Conservation (phyloP, 2,113 vertebrate genomes). For the Dissostichus mawsoni region DNA sequence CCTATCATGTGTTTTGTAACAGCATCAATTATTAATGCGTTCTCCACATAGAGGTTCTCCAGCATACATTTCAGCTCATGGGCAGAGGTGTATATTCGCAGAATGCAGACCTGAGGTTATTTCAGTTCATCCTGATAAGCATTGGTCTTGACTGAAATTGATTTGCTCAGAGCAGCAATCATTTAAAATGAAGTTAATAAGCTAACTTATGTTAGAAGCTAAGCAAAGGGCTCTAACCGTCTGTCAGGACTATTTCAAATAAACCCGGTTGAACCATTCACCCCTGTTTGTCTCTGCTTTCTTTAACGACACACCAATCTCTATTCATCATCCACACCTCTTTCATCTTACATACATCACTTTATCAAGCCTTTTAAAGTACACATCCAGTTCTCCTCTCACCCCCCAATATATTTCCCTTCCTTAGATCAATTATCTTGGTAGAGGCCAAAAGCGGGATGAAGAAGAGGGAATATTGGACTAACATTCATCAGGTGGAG, state of each 20-base stretch:
- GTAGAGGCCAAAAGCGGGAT: slow-evolving; percentile 1
- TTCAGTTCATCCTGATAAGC: slow-evolving; percentile 38
- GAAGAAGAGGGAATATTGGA: background rate
- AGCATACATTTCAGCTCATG: slow-evolving; percentile 64
- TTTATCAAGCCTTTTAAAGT: background rate
- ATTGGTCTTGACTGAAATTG: slow-evolving; percentile 48
- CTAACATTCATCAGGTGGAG: background rate
- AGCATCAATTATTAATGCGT: slow-evolving; percentile 62
- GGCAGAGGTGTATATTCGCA: slow-evolving; percentile 52
- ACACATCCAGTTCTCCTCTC: background rate
- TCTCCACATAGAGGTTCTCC: slow-evolving; percentile 9
- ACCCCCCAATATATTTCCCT: background rate
- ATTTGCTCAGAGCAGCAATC: slow-evolving; percentile 38
- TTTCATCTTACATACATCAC: background rate
- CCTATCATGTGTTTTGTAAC: slow-evolving; percentile 63
- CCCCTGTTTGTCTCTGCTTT: background rate
- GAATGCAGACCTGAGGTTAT: slow-evolving; percentile 45
- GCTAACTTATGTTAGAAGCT: slow-evolving; percentile 16
- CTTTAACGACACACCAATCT: background rate
- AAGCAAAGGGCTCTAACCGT: slow-evolving; percentile 3
- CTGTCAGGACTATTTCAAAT: slow-evolving; percentile 18
- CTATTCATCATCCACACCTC: slow-evolving; percentile 11
- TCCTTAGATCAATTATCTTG: slow-evolving; percentile 6
- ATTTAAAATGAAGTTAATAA: slow-evolving; percentile 51
- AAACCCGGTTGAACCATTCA: slow-evolving; percentile 14